Percentiles rank a stretch among this genome's conserved stretches.
Evolutionary conservation across 1,140 invertebrate genomes (phyloP).

Genomic region (Drosophila burlai): DNA sequence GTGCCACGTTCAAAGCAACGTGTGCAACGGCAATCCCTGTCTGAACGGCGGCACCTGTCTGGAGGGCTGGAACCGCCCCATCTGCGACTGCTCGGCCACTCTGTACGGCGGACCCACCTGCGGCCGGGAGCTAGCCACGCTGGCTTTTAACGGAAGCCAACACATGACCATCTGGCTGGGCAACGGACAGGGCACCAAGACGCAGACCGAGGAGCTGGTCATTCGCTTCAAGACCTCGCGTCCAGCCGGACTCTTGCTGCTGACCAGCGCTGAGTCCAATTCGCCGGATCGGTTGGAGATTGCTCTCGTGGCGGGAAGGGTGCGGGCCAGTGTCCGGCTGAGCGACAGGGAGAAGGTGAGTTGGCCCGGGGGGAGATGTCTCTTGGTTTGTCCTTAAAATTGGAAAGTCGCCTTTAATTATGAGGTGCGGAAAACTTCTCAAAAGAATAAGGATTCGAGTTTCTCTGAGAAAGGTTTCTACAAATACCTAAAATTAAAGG

Average conservation of each 20-base stretch:
- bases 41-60: constrained; percentile 95
- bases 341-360: constrained; percentile 94
- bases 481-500: background rate
- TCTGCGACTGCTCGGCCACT: constrained; percentile 97
- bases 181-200: constrained; percentile 90
- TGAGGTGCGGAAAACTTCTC: no score
- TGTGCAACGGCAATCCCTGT: constrained; percentile 93
- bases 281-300: constrained; percentile 93
- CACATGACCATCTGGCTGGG: constrained; percentile 91
- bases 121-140: constrained; percentile 94
- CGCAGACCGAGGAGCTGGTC: constrained; percentile 96
- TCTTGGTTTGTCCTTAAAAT: background rate
- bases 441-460: background rate
- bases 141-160: constrained; percentile 95
- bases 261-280: constrained; percentile 90
- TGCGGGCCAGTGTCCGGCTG: constrained; percentile 92
- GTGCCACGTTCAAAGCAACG: constrained; percentile 92
- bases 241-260: constrained; percentile 90
- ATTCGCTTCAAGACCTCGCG: constrained; percentile 94
- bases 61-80: constrained; percentile 98
- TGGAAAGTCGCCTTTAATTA: constrained; percentile 15
- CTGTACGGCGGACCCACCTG: constrained; percentile 96
- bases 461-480: background rate
- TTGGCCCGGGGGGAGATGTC: background rate
- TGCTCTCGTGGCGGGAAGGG: constrained; percentile 91